Conservation (phyloP, 2,797 vertebrate species). For the Danio choprae region DNA sequence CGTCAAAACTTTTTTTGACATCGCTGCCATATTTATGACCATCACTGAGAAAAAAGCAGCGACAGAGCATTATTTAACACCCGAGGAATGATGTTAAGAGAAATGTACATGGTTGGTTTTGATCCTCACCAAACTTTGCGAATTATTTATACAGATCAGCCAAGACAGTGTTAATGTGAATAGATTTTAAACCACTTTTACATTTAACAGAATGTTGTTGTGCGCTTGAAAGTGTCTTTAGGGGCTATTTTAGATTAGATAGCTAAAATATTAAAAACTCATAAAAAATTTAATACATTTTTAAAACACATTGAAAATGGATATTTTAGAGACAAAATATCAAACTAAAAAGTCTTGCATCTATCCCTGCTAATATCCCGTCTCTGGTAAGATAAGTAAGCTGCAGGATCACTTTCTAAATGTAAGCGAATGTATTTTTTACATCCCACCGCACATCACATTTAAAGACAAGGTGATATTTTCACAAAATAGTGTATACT, state of each 20-base stretch:
- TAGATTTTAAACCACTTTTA: not conserved
- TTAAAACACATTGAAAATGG: too few species aligned
- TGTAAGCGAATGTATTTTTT: not conserved
- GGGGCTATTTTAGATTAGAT: not conserved
- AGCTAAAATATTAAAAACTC: not conserved
- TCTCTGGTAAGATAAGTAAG: not conserved
- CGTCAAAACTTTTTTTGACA: not conserved
- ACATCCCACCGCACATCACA: not conserved
- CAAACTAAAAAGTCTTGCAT: not conserved
- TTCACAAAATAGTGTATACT: not conserved
- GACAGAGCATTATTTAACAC: not conserved
- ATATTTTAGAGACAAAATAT: not conserved
- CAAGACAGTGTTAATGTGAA: not conserved
- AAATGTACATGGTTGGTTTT: constrained; percentile 14
- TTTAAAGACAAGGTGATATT: not conserved
- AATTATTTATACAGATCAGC: constrained; percentile 8
- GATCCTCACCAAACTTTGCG: not conserved
- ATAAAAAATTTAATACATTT: too few species aligned
- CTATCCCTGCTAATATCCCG: not conserved
- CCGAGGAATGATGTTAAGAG: not conserved
- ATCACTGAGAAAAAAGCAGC: not conserved
- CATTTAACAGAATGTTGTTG: not conserved
- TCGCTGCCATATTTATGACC: not conserved
- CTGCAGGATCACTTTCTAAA: not conserved
- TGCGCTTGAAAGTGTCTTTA: not conserved